Evolutionary conservation across 2,113 vertebrate species (phyloP), one percentile per base, ranked within the genome.

Genomic region (Chroicocephalus ridibundus): DNA sequence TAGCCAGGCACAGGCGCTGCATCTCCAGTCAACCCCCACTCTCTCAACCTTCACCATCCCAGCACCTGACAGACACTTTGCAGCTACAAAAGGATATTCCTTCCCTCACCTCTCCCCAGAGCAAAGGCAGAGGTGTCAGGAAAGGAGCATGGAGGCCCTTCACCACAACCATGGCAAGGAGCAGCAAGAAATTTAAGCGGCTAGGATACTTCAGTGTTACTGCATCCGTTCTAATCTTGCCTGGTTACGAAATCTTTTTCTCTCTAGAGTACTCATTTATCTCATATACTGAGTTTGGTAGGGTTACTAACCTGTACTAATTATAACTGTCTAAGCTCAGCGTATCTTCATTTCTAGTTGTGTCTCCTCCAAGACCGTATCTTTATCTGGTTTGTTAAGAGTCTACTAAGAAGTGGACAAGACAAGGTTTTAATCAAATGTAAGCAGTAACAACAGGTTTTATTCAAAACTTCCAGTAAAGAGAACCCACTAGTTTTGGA

Each of bases 401-500:
- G 44, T 58, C 64, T 86, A 71, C 92, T 68, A 95, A 98, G 95
- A 82, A 97, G 92, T 88, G 80, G 86, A 98, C 94, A 93, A 92
- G 86, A 98, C 96, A 96, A 81, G 25, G 82, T 97, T 97, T 98
- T 98, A 97, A 98, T 91, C 97, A 98, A 98, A 97, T 89, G 95
- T 97, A 97, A 98, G 97, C 98, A 98, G 97, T 99, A 99, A 98
- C 98, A 98, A 99, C 97, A 98, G 97, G 81, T 98, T 99, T 99
- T 99, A 99, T 99, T 98, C 99, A 98, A 99, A 99, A 98, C 97
- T 99, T 99, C 98, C 98, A 99, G 98, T 99, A 99, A 98, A 99
- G 98, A 98, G 98, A 98, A 98, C 98, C 98, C 98, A 97, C 98
- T 98, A 99, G 98, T 98, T 98, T 98, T 98, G 98, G 98, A 99